Evolutionary conservation across 2,888 invertebrate species (phyloP), one percentile per base, ranked within the genome.

Genomic region (Troglohyphantes excavatus): DNA sequence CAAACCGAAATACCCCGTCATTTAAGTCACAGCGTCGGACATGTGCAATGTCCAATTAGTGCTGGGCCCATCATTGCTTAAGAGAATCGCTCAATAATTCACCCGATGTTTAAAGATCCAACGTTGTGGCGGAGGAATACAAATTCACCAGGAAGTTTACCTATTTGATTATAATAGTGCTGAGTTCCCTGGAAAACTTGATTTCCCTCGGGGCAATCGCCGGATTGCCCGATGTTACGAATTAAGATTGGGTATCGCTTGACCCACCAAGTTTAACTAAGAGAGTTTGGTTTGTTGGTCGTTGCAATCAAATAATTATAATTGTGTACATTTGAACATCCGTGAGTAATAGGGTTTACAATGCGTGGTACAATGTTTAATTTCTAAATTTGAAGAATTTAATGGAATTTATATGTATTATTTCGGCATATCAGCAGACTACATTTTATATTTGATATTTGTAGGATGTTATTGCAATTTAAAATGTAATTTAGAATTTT

Each of bases 171-270:
- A 33, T 33, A 33, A 33, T 33, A 6, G 33, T 33, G 17, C 53
- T 53, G n/a, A 1, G 1, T 53, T 53, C 53, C 53, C 17, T 17
- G 53, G 53, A 53, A 53, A 53, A 17, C n/a, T 53, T 53, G 53
- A 53, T 53, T 53, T 53, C 53, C 53, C 53, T 53, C 5, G n/a
- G 13, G 53, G 53, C 9, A 5, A 9, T 9, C 5, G 33, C 3
- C 9, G 9, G 33, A 53, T 53, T 53, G n/a, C 53, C n/a, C 17
- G 53, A 53, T n/a, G 53, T 53, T 53, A 53, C 13, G 53, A 53
- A 53, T n/a, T 53, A n/a, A 53, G 53, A 53, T 53, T n/a, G 53
- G n/a, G 13, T 53, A 53, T 53, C 53, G 53, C 53, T 53, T 53
- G n/a, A 53, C 53, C n/a, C n/a, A 53, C 13, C 53, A 53, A 53